phyloP scores from a whole-genome alignment of 2,888 invertebrate genomes.

The Coleophora flavipennella region DNA sequence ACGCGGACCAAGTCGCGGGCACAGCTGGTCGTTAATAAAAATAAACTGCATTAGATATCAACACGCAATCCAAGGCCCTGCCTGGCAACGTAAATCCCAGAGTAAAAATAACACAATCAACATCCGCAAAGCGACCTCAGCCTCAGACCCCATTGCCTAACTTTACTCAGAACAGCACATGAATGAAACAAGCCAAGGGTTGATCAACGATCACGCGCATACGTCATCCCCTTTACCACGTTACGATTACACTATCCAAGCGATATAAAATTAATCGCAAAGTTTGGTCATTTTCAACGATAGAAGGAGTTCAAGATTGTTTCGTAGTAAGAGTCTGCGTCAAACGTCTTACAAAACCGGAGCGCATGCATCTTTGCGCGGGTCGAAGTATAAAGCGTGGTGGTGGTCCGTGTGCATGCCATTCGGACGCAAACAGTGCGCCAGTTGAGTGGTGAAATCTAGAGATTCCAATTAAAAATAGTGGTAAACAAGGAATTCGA shows the following conservation, averaged over 20 bases:
- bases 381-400: slow-evolving; percentile 67
- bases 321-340: slow-evolving; percentile 50
- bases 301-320: slow-evolving; percentile 16
- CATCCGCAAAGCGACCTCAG: slow-evolving; percentile 54
- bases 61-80: too few species aligned
- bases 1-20: too few species aligned
- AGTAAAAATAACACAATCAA: slow-evolving; percentile 13
- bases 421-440: slow-evolving; percentile 65
- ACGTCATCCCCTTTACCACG: slow-evolving; percentile 56
- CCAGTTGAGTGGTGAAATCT: slow-evolving; percentile 54
- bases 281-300: slow-evolving; percentile 14
- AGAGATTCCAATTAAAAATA: slow-evolving; percentile 24
- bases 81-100: too few species aligned
- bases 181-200: slow-evolving; percentile 56
- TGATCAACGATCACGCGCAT: slow-evolving; percentile 55
- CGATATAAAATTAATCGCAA: slow-evolving; percentile 12
- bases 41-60: too few species aligned
- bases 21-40: too few species aligned
- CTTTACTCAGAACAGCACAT: slow-evolving; percentile 44
- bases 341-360: slow-evolving; percentile 66
- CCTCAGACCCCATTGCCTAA: slow-evolving; percentile 50
- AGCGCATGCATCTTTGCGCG: slow-evolving; percentile 58
- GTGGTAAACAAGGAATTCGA: slow-evolving; percentile 44
- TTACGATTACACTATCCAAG: slow-evolving; percentile 10
- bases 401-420: slow-evolving; percentile 54